A percentile compares a stretch with the other conserved stretches of the same genome.
phyloP scores from a whole-genome alignment of 2,113 vertebrate species.

The Helogale parvula region DNA sequence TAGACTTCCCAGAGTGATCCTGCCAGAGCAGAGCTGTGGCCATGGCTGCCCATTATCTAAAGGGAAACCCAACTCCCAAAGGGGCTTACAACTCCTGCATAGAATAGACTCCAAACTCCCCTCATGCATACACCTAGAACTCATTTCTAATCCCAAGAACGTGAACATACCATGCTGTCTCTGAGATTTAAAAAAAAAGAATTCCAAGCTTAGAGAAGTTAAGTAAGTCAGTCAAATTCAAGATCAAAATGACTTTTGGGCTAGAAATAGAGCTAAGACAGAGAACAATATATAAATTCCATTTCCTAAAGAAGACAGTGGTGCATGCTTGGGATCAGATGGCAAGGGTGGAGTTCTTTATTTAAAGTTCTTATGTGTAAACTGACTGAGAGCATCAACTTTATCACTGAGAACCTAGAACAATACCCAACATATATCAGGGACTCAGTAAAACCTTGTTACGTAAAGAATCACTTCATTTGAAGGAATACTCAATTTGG shows the following conservation, averaged over 20 bases:
- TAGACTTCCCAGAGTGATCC: not conserved
- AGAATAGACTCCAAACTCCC: too few species aligned
- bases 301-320: not conserved
- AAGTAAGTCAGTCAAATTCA: not conserved
- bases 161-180: not conserved
- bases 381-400: not conserved
- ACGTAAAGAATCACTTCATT: not conserved
- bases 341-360: not conserved
- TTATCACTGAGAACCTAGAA: not conserved
- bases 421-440: not conserved
- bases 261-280: not conserved
- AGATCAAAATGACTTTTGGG: not conserved
- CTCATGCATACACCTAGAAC: not conserved
- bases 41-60: not conserved
- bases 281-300: not conserved
- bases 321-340: not conserved
- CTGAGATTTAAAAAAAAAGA: not conserved
- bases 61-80: not conserved
- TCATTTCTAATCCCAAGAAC: not conserved
- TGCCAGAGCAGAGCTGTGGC: not conserved
- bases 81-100: not conserved
- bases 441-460: not conserved
- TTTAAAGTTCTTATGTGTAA: not conserved
- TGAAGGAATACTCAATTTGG: not conserved
- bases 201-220: not conserved